Evolutionary conservation across 2,113 vertebrate genomes (phyloP), one percentile per base, ranked within the genome.

Genomic region (Indicator maculatus): DNA sequence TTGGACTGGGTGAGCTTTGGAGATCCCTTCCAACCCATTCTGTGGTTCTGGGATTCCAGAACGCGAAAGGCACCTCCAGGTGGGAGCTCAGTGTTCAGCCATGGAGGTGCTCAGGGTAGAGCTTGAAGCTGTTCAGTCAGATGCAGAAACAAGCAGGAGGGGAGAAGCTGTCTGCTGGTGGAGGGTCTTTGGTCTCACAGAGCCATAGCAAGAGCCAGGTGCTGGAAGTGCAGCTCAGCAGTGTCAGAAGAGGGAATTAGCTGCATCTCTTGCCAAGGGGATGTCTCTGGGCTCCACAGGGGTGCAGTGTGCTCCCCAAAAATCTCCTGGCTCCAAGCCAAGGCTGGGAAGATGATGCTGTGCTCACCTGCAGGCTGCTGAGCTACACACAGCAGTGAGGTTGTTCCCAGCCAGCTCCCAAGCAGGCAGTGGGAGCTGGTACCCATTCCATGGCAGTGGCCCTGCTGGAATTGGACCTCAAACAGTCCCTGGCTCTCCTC

Each of bases 1-100:
- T 24, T 24, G 50, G 21, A 24, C 50, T 52, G 50, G 50, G 11
- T 52, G 50, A 52, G 50, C 50, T 52, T 23, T 23, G 50, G 50
- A 52, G 50, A 6, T 52, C 50, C 23, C 50, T 52, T 24, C 50
- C 50, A 52, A 24, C 50, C 50, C 50, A 52, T n/a, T n/a, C n/a
- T n/a, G n/a, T n/a, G n/a, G n/a, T 13, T 24, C 23, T 12, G 12
- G 50, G 23, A 24, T 90, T 60, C 41, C 66, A 83, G 56, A 19
- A n/a, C 17, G 24, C 65, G 31, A 50, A 79, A 36, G 7, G 6
- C 56, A 19, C 12, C 86, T 45, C 5, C 2, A 2, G 11, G 24
- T 17, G 15, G 0, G 14, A 50, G 24, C 41, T 12, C 7, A 8
- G 26, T 1, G 0, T 83, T 58, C 39, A 64, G 33, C 12, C 1